Conservation (phyloP, 2,888 invertebrate species). For the Cephus spinipes region DNA sequence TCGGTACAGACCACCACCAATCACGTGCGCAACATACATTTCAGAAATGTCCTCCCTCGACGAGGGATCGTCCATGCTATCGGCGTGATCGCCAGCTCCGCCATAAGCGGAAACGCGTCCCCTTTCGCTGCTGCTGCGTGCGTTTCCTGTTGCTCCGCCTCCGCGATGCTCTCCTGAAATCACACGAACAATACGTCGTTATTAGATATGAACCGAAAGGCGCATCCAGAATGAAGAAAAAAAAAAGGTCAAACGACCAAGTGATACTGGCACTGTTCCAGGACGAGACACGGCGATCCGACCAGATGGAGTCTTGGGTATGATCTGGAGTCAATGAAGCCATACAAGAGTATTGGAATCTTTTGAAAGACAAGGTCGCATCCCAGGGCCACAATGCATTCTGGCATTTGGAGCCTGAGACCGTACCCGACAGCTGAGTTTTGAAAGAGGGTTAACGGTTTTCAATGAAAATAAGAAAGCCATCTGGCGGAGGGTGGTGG, state of each 20-base stretch:
- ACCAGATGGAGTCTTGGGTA: not conserved
- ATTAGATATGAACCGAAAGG: not conserved
- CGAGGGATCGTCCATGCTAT: slow-evolving; percentile 62
- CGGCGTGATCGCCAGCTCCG: slow-evolving; percentile 56
- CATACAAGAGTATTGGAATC: not conserved
- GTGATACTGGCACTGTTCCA: not conserved
- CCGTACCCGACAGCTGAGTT: not conserved
- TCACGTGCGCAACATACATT: slow-evolving; percentile 51
- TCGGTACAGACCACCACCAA: not conserved
- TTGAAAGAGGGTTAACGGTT: not conserved
- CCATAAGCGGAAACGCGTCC: slow-evolving; percentile 59
- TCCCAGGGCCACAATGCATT: not conserved
- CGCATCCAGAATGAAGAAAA: not conserved
- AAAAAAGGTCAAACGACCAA: not conserved
- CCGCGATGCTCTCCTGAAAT: slow-evolving; percentile 65
- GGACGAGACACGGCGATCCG: not conserved
- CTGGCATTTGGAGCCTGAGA: not conserved
- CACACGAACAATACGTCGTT: slow-evolving; percentile 53
- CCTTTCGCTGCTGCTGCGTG: slow-evolving; percentile 58
- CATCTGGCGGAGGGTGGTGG: not conserved
- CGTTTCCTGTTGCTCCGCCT: slow-evolving; percentile 55
- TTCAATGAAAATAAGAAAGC: not conserved
- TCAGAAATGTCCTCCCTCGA: slow-evolving; percentile 64
- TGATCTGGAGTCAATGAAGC: not conserved
- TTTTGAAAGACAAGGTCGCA: not conserved